Base-by-base conservation (phyloP, 2,888 invertebrate genomes). In the Mesochorus sp. region DNA sequence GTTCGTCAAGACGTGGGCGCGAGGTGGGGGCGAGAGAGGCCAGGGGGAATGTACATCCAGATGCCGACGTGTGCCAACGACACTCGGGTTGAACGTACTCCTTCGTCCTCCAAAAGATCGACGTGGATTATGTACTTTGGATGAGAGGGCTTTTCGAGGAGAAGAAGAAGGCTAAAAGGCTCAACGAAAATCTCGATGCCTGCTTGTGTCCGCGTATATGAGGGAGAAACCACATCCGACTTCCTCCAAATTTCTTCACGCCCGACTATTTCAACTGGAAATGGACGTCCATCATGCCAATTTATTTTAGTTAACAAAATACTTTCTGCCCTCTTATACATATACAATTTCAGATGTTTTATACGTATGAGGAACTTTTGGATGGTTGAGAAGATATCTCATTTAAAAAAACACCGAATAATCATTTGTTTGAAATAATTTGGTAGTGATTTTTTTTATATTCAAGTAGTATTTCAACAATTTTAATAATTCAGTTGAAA, bases 71-170 rank as follows among this genome's bases (percentile, higher is more conserved):
- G 57, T 68, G 68, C 68, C 68, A 68, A 68, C 17, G 68, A 68
- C 55, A 53, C 12, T 12, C 37, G 61, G 61, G 76, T 72, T 77
- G 24, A 77, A 77, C 72, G 76, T 55, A 72, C 72, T 44, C 67
- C 55, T 67, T 77, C 67, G 72, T 67, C 67, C 72, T 72, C 62
- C 72, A 53, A 68, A 55, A 68, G 12, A 61, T 72, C 72, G 67
- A 61, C 64, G 47, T 8, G 68, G 28, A 76, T 71, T 49, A 44
- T 55, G 42, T 55, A 76, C 66, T 47, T 49, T 47, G 61, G 44
- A 21, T 49, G 12, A 24, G 42, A 44, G 42, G 57, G 26, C 21
- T 31, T 28, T 21, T 53, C 14, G 44, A n/a, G 62, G 5, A 51
- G 42, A 21, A 8, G 19, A 14, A 10, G 3, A 17, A n/a, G 47